These are phyloP conservation scores for Motacilla alba DNA, from an alignment of 2,113 vertebrate species.

Conservation along the genomic window DNA sequence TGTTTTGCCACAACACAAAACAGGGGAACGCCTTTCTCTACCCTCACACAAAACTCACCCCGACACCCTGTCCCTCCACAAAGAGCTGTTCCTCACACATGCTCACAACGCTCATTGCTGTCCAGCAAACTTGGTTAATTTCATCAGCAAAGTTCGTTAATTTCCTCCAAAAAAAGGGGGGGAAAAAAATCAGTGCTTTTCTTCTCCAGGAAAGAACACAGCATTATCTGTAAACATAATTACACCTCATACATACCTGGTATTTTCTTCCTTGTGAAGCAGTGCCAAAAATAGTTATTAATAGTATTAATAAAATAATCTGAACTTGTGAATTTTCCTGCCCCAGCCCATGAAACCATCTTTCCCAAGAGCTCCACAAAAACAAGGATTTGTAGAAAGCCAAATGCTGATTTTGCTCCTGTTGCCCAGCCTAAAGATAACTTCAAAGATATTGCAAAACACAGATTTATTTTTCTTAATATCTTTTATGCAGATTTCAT, in stretches of 20 bases:
- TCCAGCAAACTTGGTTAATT: not conserved
- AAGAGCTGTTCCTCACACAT: not conserved
- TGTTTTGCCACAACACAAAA: accelerated
- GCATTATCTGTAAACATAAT: not conserved
- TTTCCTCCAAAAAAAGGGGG: not conserved
- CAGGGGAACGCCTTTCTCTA: not conserved
- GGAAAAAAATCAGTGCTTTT: not conserved
- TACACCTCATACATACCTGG: not conserved
- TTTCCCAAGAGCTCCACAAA: not conserved
- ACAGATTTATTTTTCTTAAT: not conserved
- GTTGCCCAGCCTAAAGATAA: not conserved
- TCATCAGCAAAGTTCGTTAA: accelerated
- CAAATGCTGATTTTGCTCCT: not conserved
- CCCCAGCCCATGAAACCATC: not conserved
- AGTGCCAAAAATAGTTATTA: not conserved
- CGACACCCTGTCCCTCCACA: accelerated
- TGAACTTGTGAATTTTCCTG: not conserved
- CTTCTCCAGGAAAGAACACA: not conserved
- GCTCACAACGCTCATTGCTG: accelerated
- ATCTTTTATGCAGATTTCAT: constrained; percentile 19
- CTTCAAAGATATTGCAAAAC: constrained; percentile 15
- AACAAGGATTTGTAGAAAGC: not conserved
- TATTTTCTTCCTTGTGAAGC: not conserved
- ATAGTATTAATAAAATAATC: not conserved
- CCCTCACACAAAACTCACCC: not conserved